A percentile compares a stretch with the other conserved stretches of the same genome.
Conservation (phyloP, 2,113 vertebrate species). For the Psephotus haematonotus region DNA sequence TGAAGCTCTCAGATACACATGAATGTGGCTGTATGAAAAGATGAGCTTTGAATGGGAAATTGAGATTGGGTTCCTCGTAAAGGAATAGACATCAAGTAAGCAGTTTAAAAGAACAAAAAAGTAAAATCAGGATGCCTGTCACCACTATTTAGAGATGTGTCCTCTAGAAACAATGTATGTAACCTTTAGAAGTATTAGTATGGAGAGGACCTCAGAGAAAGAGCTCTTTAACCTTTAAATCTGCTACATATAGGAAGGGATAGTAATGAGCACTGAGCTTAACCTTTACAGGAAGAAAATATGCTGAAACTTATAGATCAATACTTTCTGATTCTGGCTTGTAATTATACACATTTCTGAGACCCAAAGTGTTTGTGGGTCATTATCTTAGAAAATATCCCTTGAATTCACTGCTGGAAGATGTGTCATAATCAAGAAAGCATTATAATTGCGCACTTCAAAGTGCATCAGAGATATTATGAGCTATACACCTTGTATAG, state of each 20-base stretch:
- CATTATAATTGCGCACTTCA: rapidly evolving
- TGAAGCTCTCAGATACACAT: rapidly evolving
- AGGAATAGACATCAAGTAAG: neutral
- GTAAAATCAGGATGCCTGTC: neutral
- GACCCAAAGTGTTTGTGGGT: neutral
- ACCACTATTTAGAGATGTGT: neutral
- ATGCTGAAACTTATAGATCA: neutral
- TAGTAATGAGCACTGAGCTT: neutral
- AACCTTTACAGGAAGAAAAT: neutral
- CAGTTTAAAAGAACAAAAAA: neutral
- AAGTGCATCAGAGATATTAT: rapidly evolving
- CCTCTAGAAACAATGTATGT: neutral
- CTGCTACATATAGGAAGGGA: neutral
- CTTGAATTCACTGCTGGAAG: neutral
- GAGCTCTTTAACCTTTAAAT: conserved; percentile 28
- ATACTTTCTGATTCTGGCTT: neutral
- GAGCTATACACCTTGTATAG: too few relatives aligned
- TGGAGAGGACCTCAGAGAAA: neutral
- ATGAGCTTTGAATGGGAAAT: neutral
- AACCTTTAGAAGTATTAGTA: neutral
- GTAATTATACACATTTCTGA: neutral
- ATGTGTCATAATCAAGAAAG: neutral
- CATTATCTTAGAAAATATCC: neutral
- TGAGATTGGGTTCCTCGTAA: neutral
- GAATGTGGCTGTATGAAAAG: neutral